Base-by-base conservation (phyloP, 2,113 vertebrate species). In the Lanius collurio region DNA sequence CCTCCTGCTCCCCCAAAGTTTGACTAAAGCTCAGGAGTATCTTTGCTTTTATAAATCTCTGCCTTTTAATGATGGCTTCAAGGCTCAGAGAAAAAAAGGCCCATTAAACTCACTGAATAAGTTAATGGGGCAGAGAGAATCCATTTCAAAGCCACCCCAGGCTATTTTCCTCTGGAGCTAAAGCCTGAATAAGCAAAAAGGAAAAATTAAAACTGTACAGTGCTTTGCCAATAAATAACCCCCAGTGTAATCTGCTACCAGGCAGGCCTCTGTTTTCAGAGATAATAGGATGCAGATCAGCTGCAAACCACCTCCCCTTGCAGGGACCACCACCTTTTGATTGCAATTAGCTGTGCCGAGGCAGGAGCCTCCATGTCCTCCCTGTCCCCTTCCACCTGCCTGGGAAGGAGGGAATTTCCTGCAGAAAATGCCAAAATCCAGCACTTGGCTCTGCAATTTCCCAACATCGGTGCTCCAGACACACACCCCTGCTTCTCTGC, bases 61-160 rank as follows among this genome's bases (percentile, higher is more conserved):
- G 98, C 97, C 96, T 98, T 96, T 97, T 98, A 98, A 98, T 97
- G 97, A 98, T 96, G 97, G 97, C 97, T 98, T 97, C 95, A 97
- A 98, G 98, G 98, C 98, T 97, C 90, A 92, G 91, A 94, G 95
- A 94, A 96, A 96, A 97, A 97, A 97, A 97, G 97, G 95, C 85
- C 98, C 98, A 98, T 98, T 98, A 98, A 97, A 97, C 97, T 97
- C 97, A 97, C 97, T 98, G 98, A 98, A 98, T 98, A 98, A 98
- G 97, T 98, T 98, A 98, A 98, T 98, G 98, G 97, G 97, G 98
- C 98, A 97, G 97, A 98, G 97, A 98, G 97, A 98, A 98, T 98
- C 98, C 97, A 98, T 98, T 98, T 98, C 96, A 73, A 95, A 98
- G 96, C 90, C 95, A 97, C 98, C 97, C 96, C 94, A 74, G 98